A percentile compares a stretch with the other conserved stretches of the same genome.
Conservation (phyloP, 2,888 invertebrate genomes). For the Luffia ferchaultella region DNA sequence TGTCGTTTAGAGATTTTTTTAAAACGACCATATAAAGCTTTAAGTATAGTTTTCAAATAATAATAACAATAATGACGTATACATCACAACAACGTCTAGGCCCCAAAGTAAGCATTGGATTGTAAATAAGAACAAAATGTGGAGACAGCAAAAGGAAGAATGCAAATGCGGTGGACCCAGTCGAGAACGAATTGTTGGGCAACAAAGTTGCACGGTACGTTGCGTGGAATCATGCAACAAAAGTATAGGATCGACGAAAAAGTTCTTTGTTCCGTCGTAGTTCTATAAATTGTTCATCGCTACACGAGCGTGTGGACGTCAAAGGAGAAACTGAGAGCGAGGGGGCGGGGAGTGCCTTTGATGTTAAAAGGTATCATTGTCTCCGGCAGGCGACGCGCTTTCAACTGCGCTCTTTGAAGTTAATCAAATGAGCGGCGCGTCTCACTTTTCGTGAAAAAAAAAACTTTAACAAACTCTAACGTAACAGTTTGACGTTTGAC, state of each 20-base stretch:
- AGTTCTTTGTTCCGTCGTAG: slow-evolving; percentile 21
- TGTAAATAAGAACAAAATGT: no score
- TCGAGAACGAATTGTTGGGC: neutral
- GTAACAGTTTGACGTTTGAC: neutral
- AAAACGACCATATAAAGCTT: no score
- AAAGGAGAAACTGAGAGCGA: slow-evolving; percentile 27
- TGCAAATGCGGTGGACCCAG: no score
- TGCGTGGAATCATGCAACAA: slow-evolving; percentile 25
- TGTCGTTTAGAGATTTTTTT: no score
- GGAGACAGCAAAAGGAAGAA: no score
- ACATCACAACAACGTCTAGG: no score
- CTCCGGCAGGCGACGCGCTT: slow-evolving; percentile 42
- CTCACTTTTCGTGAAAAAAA: slow-evolving; percentile 36
- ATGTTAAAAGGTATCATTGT: slow-evolving; percentile 52
- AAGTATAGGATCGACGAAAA: slow-evolving; percentile 22
- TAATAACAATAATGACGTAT: no score
- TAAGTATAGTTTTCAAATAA: no score
- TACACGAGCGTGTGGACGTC: slow-evolving; percentile 7
- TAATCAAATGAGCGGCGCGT: slow-evolving; percentile 44
- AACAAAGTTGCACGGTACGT: neutral
- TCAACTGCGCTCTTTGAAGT: slow-evolving; percentile 49
- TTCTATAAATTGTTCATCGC: slow-evolving; percentile 10
- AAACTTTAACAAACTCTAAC: slow-evolving; percentile 30
- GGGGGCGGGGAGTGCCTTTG: slow-evolving; percentile 37
- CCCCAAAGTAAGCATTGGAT: no score